A percentile compares a stretch with the other conserved stretches of the same genome.
Evolutionary conservation across 2,113 vertebrate genomes (phyloP).

Genomic region (Gila orcuttii): DNA sequence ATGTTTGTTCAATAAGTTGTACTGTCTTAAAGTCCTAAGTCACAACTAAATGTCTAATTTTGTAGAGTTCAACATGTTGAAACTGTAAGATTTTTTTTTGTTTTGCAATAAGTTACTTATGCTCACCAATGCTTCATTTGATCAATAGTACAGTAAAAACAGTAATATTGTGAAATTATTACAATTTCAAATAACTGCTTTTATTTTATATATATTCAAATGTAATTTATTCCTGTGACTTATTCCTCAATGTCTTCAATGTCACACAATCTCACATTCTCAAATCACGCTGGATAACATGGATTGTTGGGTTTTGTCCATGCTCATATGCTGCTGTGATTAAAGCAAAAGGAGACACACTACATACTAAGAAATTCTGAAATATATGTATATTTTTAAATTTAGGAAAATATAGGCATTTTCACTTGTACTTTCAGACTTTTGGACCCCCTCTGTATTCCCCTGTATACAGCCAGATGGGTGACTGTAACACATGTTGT

Average conservation of each 20-base stretch:
- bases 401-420: background rate
- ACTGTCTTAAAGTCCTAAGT: no score
- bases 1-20: background rate
- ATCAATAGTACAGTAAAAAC: background rate
- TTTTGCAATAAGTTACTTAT: background rate
- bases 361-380: background rate
- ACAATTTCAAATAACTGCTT: background rate
- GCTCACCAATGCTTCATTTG: background rate
- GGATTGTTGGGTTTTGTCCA: no score
- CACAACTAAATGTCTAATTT: no score
- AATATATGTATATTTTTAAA: background rate
- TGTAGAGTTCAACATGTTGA: background rate
- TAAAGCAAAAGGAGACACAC: background rate
- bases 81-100: background rate
- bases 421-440: background rate
- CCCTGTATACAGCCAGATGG: background rate
- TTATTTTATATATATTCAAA: background rate
- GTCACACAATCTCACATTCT: no score
- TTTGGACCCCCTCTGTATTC: background rate
- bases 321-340: background rate
- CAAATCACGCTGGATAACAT: no score
- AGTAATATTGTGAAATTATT: background rate
- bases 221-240: background rate
- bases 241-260: no score
- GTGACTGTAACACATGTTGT: background rate